Evolutionary conservation across 2,888 invertebrate species (phyloP).

Genomic region (Melanargia galathea): DNA sequence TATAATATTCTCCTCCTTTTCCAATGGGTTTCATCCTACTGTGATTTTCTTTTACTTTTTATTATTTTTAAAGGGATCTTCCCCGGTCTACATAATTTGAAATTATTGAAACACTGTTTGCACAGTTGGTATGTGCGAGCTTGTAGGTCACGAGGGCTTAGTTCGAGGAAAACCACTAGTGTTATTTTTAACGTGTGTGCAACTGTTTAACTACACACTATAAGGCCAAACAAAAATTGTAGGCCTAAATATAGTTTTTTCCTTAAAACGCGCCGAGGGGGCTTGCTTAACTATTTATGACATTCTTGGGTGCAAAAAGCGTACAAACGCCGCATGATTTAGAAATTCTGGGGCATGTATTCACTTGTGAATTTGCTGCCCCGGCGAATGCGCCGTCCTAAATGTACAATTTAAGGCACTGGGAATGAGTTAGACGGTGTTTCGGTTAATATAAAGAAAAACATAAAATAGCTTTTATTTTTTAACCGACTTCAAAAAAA

Average conservation of each 20-base stretch:
- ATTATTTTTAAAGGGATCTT: too few species aligned
- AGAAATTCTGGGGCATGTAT: constrained; percentile 38
- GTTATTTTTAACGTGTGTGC: too few species aligned
- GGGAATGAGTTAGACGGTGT: constrained; percentile 3
- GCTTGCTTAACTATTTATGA: constrained; percentile 33
- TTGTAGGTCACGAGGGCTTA: too few species aligned
- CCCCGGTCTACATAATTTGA: too few species aligned
- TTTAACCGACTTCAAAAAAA: too few species aligned
- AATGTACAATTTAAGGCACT: constrained; percentile 26
- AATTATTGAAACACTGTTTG: too few species aligned
- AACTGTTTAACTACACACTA: not conserved
- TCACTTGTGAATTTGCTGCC: constrained; percentile 30
- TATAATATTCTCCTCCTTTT: too few species aligned
- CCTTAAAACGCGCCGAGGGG: constrained; percentile 3
- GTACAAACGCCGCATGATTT: constrained; percentile 17
- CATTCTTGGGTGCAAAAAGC: constrained; percentile 23
- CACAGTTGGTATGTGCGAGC: too few species aligned
- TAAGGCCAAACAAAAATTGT: not conserved
- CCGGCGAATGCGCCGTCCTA: constrained; percentile 26
- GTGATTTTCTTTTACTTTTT: too few species aligned
- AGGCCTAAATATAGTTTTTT: not conserved
- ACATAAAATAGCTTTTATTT: too few species aligned
- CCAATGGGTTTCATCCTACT: too few species aligned
- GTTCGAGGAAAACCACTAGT: too few species aligned
- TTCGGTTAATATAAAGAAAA: not conserved